Evolutionary conservation across 2,888 invertebrate genomes (phyloP).

Genomic region (Papilio protenor): DNA sequence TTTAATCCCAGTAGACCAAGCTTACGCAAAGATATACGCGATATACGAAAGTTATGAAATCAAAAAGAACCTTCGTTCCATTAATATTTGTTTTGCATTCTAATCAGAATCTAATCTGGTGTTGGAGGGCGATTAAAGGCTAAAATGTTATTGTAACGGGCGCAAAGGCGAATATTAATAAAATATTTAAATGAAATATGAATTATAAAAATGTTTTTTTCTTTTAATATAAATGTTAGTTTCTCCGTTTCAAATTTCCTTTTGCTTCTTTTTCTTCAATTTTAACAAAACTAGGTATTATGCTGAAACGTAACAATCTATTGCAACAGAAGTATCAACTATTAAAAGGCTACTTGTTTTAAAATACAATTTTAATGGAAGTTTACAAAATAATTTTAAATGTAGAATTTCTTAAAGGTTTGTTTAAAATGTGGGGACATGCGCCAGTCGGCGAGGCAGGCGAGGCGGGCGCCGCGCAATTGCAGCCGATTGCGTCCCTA

Average conservation of each 20-base stretch:
- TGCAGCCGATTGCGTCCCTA: constrained; percentile 48
- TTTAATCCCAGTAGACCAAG: not conserved
- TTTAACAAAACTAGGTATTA: too few species aligned
- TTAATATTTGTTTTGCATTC: constrained; percentile 6
- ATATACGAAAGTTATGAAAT: not conserved
- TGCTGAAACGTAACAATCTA: too few species aligned
- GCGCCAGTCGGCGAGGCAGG: constrained; percentile 41
- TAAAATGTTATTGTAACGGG: not conserved
- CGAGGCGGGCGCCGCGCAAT: constrained; percentile 45
- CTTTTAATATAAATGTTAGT: not conserved
- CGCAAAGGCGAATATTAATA: constrained; percentile 8
- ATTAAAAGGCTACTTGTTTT: not conserved
- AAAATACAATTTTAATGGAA: not conserved
- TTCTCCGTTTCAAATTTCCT: not conserved
- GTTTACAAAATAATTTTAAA: constrained; percentile 26
- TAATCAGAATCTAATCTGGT: constrained; percentile 14
- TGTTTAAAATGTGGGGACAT: constrained; percentile 33
- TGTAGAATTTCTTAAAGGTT: constrained; percentile 32
- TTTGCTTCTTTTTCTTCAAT: too few species aligned
- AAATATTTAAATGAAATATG: not conserved
- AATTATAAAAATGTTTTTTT: not conserved
- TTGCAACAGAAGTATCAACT: too few species aligned
- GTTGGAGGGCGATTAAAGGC: constrained; percentile 2
- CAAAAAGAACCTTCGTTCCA: not conserved
- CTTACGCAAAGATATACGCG: not conserved